Conservation (phyloP, 2,797 vertebrate genomes). For the Danionella dracula region DNA sequence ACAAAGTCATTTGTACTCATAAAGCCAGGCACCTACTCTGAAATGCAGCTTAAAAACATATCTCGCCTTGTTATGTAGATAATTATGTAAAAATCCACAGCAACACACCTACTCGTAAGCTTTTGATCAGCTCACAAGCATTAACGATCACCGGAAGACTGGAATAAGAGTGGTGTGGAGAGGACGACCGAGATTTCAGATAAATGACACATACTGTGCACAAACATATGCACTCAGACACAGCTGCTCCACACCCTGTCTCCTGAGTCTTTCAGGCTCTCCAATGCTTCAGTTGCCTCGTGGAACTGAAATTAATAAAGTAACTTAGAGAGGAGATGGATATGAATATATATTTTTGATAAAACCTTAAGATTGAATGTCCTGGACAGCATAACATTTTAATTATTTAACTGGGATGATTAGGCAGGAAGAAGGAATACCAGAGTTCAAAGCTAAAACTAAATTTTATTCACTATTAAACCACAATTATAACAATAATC, state of each 20-base stretch:
- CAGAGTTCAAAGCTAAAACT: no score
- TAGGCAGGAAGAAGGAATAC: no score
- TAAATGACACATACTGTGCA: slow-evolving; percentile 8
- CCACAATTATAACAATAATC: no score
- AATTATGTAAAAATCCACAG: slow-evolving; percentile 17
- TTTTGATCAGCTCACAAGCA: neutral
- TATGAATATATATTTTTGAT: no score
- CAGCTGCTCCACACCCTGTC: slow-evolving; percentile 16
- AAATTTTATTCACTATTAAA: no score
- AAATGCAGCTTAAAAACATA: neutral
- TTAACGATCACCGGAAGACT: neutral
- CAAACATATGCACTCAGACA: neutral
- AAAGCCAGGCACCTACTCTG: neutral
- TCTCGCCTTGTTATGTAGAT: neutral
- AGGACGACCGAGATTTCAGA: slow-evolving; percentile 11
- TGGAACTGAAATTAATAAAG: neutral
- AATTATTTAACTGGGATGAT: no score
- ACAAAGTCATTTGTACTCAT: neutral
- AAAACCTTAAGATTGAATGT: no score
- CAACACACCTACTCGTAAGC: neutral
- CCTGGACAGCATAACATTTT: no score
- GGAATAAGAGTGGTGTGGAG: neutral
- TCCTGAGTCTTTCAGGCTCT: neutral
- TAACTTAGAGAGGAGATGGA: neutral
- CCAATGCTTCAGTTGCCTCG: neutral